phyloP scores from a whole-genome alignment of 2,888 invertebrate genomes.

The Hyles lineata region DNA sequence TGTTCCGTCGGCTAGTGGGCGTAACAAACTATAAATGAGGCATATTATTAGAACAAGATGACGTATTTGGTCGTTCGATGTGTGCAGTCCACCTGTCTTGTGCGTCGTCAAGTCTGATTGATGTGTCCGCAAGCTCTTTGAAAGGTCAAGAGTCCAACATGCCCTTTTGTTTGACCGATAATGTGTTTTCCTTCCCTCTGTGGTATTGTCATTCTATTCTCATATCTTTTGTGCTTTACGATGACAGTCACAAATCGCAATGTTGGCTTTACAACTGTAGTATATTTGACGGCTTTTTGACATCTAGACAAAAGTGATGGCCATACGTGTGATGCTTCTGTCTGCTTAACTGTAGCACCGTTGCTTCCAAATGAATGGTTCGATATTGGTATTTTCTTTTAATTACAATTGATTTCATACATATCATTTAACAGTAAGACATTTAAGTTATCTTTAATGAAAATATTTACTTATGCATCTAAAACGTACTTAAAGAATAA shows the following conservation, averaged over 20 bases:
- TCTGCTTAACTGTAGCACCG: too few relatives aligned
- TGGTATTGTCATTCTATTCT: not conserved
- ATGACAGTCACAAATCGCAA: not conserved
- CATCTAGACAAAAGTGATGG: too few relatives aligned
- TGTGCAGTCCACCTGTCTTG: constrained; percentile 43
- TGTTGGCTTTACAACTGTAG: not conserved
- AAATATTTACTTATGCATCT: too few relatives aligned
- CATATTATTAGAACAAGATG: constrained; percentile 45
- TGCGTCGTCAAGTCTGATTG: constrained; percentile 43
- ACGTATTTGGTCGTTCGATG: constrained; percentile 48
- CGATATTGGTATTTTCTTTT: too few relatives aligned
- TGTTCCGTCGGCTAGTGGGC: constrained; percentile 31
- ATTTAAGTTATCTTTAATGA: too few relatives aligned
- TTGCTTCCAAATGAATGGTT: too few relatives aligned
- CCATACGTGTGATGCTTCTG: too few relatives aligned
- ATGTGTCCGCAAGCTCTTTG: constrained; percentile 40
- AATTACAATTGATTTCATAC: too few relatives aligned
- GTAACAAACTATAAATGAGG: constrained; percentile 43
- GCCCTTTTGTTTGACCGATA: constrained; percentile 32
- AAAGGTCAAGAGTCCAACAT: constrained; percentile 41
- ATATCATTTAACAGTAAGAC: too few relatives aligned
- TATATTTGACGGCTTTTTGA: not conserved
- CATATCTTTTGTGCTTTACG: not conserved
- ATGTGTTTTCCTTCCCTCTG: not conserved
- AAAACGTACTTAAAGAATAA: too few relatives aligned